Evolutionary conservation across 2,113 vertebrate species (phyloP), one percentile per base, ranked within the genome.

Genomic region (human (Homo sapiens)): DNA sequence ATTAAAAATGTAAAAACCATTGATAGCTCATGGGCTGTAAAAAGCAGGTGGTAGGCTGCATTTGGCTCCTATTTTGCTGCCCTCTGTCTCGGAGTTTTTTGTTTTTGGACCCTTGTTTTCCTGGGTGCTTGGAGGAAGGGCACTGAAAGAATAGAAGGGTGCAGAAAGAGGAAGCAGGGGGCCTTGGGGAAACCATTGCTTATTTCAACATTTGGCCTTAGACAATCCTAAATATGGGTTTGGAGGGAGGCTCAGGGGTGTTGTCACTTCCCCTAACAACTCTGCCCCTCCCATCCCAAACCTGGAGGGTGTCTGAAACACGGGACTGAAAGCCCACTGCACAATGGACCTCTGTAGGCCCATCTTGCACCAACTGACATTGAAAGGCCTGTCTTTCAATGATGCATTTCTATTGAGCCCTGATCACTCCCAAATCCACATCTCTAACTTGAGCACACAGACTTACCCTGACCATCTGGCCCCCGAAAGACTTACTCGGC

Each of bases 131-230:
- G 38, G 40, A 52, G 61, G 50, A 45, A 13, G 50, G 32, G 13
- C 6, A 5, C 22, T 35, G 40, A 32, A 64, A 64, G 61, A 64
- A 11, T 2, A 13, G 12, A 64, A 30, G 5, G 76, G 52, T 84
- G 18, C 38, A 76, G 81, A 81, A 87, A 80, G 92, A 89, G 89
- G 89, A 96, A 95, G 92, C 11, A 8, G n/a, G 92, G 76, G 82
- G 4, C n/a, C 45, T 55, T 82, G 30, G 45, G 89, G 94, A 66
- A 97, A 35, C 76, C 61, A 85, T 0, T 43, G 66, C 64, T 97
- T 72, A 81, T 52, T 75, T 95, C 64, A 91, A 73, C 52, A 50
- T 86, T 92, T 93, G 70, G 80, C 55, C 81, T 76, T 17, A 43
- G 70, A 68, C 40, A 76, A 55, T 27, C 80, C 94, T 85, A 94